phyloP scores from a whole-genome alignment of 1,140 invertebrate species.

The Aradophagus sp. region DNA sequence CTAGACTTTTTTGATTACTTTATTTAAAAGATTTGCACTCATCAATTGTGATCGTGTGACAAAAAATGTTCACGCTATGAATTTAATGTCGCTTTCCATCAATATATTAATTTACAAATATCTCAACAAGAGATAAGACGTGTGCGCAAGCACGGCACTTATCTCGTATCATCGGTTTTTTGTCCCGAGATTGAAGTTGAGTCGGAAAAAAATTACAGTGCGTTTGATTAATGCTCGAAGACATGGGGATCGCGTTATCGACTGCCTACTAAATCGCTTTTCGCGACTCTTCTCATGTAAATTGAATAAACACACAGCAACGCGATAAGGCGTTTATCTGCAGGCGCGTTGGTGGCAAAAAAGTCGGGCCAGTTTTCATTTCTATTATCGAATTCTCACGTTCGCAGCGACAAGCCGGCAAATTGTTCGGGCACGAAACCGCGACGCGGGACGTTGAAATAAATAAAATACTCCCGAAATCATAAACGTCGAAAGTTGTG shows the following conservation, averaged over 20 bases:
- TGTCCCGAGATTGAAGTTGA: conserved; percentile 14
- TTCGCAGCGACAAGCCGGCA: too few relatives aligned
- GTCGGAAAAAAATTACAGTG: conserved; percentile 19
- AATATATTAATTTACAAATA: conserved; percentile 37
- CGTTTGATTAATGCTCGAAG: conserved; percentile 31
- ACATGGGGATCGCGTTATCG: conserved; percentile 29
- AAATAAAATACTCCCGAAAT: conserved; percentile 6
- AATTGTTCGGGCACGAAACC: too few relatives aligned
- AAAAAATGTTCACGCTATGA: too few relatives aligned
- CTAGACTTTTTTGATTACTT: too few relatives aligned
- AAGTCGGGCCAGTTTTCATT: conserved; percentile 12
- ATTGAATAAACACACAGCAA: conserved; percentile 17
- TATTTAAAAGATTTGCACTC: too few relatives aligned
- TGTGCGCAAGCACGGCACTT: conserved; percentile 30
- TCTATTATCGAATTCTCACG: conserved; percentile 7
- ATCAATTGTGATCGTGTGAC: too few relatives aligned
- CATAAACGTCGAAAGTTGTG: conserved; percentile 26
- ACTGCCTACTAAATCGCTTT: conserved; percentile 27
- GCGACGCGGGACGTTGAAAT: conserved; percentile 21
- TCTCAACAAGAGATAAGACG: conserved; percentile 21
- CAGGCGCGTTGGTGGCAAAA: background rate
- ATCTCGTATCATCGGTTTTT: conserved; percentile 38
- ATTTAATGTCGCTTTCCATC: conserved; percentile 6
- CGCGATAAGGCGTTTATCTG: conserved; percentile 15
- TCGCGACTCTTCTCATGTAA: conserved; percentile 20